phyloP scores from a whole-genome alignment of 2,113 vertebrate species.

The Cyanistes caeruleus region DNA sequence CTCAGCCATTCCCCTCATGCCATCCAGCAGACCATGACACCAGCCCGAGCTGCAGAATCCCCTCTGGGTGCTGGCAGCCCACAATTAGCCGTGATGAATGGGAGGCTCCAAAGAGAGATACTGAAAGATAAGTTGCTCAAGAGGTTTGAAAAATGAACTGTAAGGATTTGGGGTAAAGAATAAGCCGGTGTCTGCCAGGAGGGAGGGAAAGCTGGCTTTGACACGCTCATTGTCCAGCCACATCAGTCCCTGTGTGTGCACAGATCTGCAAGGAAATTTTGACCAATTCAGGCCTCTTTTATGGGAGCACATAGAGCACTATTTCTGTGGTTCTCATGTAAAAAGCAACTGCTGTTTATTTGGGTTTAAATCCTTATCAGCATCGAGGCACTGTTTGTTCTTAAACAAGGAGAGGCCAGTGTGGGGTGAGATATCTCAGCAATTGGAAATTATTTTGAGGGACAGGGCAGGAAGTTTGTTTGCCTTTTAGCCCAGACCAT shows the following conservation, averaged over 20 bases:
- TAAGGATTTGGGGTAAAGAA: background rate
- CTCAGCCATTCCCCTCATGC: slow-evolving; percentile 36
- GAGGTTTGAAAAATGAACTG: slow-evolving; percentile 5
- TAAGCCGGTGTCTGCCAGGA: background rate
- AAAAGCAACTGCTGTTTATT: background rate
- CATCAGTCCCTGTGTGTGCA: background rate
- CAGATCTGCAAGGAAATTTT: background rate
- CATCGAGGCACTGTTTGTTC: background rate
- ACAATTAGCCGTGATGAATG: background rate
- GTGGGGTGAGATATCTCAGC: background rate
- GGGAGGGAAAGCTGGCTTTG: background rate
- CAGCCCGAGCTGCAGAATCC: background rate
- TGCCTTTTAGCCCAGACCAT: background rate
- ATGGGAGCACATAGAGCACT: background rate
- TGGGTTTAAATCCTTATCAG: background rate
- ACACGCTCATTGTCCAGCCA: background rate
- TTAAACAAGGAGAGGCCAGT: background rate
- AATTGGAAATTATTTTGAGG: background rate
- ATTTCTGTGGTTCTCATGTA: background rate
- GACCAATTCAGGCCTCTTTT: background rate
- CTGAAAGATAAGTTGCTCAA: slow-evolving; percentile 11
- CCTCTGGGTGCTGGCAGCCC: slow-evolving; percentile 34
- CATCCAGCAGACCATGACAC: slow-evolving; percentile 49
- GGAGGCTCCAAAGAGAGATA: slow-evolving; percentile 7
- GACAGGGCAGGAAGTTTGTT: background rate